Percentiles rank a stretch among this genome's conserved stretches.
Conservation (phyloP, 2,113 vertebrate species). For the Meleagris gallopavo region DNA sequence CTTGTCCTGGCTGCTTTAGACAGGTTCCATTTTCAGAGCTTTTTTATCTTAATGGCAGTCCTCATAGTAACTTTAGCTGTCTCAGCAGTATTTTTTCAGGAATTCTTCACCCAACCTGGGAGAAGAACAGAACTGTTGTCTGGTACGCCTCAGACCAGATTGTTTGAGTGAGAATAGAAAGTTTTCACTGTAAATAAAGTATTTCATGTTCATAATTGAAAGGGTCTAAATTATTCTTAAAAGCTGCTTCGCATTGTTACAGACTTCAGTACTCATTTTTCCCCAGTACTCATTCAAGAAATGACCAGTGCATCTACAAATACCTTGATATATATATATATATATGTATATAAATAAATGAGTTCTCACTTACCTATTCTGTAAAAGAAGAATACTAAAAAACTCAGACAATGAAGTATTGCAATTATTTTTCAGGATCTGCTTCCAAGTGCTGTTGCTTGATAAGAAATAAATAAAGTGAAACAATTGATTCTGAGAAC, state of each 20-base stretch:
- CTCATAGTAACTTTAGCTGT: neutral
- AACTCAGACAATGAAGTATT: neutral
- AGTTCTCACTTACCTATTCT: neutral
- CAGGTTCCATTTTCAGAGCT: neutral
- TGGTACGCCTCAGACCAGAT: neutral
- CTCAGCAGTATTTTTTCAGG: neutral
- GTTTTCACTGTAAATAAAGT: neutral
- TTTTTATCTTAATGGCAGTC: neutral
- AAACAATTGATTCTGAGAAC: slow-evolving; percentile 5
- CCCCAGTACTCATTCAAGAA: neutral
- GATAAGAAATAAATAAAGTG: neutral
- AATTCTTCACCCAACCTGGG: neutral
- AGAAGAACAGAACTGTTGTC: neutral
- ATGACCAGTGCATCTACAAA: neutral
- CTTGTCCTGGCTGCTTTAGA: neutral
- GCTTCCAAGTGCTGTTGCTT: neutral
- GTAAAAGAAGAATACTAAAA: neutral
- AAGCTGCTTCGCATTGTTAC: neutral
- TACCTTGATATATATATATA: neutral
- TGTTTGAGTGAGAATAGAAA: neutral
- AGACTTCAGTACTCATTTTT: neutral
- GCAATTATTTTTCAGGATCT: slow-evolving; percentile 15
- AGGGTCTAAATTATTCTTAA: neutral
- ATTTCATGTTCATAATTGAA: neutral
- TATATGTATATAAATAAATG: neutral